These are phyloP conservation scores for Furnarius figulus DNA, from an alignment of 2,113 vertebrate genomes.

Conservation along the genomic window DNA sequence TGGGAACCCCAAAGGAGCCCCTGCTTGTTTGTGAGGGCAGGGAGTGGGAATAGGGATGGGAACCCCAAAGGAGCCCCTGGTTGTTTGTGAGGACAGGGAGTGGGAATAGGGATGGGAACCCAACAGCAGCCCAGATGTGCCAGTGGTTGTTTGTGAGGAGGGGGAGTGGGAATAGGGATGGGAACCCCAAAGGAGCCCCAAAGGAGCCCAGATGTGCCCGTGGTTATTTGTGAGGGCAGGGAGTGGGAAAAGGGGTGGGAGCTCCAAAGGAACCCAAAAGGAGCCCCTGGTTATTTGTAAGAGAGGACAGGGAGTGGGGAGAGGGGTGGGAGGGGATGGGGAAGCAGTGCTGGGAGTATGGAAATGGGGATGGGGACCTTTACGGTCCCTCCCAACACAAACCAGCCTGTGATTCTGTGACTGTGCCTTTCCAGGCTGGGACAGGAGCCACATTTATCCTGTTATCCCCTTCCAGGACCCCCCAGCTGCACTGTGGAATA, in stretches of 20 bases:
- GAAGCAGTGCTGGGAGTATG: not conserved
- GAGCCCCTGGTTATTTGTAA: too few relatives aligned
- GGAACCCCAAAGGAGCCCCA: too few relatives aligned
- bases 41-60: not conserved
- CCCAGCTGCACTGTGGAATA: not conserved
- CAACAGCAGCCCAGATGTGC: too few relatives aligned
- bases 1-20: not conserved
- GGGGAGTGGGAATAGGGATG: too few relatives aligned
- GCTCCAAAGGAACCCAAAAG: too few relatives aligned
- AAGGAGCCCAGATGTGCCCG: too few relatives aligned
- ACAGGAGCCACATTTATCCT: fast-evolving
- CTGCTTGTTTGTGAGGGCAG: not conserved
- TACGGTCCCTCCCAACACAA: not conserved
- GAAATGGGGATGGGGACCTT: not conserved
- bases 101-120: too few relatives aligned
- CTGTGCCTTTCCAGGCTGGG: fast-evolving
- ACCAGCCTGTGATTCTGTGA: fast-evolving
- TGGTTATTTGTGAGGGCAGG: too few relatives aligned
- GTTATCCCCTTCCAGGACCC: fast-evolving
- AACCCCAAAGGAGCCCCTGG: too few relatives aligned
- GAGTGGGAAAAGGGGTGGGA: not conserved
- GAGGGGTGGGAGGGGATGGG: not conserved
- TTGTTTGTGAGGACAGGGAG: too few relatives aligned
- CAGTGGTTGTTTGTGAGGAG: too few relatives aligned
- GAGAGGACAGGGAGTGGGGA: not conserved